phyloP scores from a whole-genome alignment of 2,113 vertebrate genomes.

The Chrysemys picta region DNA sequence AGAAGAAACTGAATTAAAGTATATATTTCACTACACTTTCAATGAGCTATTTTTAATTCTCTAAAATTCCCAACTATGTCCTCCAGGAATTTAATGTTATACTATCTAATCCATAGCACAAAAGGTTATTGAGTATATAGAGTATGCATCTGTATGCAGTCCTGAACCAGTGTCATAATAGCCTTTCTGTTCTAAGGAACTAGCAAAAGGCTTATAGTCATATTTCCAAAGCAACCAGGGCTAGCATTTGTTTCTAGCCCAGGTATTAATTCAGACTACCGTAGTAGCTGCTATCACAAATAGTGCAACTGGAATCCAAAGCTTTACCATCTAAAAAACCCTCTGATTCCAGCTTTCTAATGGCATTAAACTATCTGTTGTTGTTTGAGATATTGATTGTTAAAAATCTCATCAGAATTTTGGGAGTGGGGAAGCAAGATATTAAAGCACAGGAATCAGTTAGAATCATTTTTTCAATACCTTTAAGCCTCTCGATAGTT shows the following conservation, averaged over 20 bases:
- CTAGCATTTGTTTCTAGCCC: background rate
- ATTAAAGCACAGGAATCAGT: background rate
- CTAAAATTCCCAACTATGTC: background rate
- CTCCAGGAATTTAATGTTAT: background rate
- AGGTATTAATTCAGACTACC: background rate
- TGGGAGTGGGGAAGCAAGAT: background rate
- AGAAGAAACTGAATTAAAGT: background rate
- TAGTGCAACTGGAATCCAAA: background rate
- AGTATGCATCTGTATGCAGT: background rate
- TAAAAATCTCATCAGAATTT: background rate
- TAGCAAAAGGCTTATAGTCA: background rate
- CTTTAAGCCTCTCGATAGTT: background rate
- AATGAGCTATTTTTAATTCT: background rate
- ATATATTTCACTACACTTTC: background rate
- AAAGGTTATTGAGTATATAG: background rate
- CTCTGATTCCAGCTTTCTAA: background rate
- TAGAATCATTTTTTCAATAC: background rate
- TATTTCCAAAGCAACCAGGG: background rate
- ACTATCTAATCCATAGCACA: background rate
- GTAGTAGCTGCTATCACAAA: background rate
- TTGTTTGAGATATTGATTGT: background rate
- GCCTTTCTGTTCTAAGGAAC: background rate
- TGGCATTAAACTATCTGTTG: background rate
- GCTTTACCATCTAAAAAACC: background rate
- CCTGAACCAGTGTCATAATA: background rate